Conservation (phyloP, 2,113 vertebrate species). For the Rhinopomastus cyanomelas region DNA sequence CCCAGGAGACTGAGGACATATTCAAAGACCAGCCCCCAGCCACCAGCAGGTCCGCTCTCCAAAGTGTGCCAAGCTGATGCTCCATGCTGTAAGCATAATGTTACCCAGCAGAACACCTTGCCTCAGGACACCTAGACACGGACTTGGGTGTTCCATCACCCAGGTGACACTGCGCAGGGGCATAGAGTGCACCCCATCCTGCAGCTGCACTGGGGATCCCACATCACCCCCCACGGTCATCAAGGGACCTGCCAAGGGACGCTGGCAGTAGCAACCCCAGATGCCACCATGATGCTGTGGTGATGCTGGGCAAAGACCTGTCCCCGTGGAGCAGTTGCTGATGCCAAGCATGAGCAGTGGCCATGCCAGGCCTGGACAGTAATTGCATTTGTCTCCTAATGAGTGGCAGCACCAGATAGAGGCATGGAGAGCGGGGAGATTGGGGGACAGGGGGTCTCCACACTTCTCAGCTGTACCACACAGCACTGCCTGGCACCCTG, state of each 20-base stretch:
- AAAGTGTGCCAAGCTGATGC: neutral
- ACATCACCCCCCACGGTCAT: accelerated
- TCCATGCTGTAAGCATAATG: neutral
- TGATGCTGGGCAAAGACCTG: neutral
- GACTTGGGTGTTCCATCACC: accelerated
- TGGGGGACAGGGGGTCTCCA: neutral
- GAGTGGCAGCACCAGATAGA: neutral
- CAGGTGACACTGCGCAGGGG: neutral
- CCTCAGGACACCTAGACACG: accelerated
- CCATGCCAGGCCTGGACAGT: neutral
- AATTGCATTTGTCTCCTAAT: neutral
- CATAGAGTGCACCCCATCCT: neutral
- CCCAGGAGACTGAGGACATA: neutral
- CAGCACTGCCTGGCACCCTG: neutral
- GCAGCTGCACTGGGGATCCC: neutral
- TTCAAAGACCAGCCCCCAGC: neutral
- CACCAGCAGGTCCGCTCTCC: neutral
- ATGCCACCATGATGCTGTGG: neutral
- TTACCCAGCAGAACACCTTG: neutral
- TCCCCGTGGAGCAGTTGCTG: neutral
- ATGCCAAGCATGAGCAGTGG: neutral
- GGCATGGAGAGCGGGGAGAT: neutral
- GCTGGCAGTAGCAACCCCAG: neutral
- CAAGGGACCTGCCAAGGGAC: neutral
- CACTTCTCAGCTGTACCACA: neutral